These are phyloP conservation scores for Stenurella melanura DNA, from an alignment of 2,888 invertebrate species.

Conservation along the genomic window DNA sequence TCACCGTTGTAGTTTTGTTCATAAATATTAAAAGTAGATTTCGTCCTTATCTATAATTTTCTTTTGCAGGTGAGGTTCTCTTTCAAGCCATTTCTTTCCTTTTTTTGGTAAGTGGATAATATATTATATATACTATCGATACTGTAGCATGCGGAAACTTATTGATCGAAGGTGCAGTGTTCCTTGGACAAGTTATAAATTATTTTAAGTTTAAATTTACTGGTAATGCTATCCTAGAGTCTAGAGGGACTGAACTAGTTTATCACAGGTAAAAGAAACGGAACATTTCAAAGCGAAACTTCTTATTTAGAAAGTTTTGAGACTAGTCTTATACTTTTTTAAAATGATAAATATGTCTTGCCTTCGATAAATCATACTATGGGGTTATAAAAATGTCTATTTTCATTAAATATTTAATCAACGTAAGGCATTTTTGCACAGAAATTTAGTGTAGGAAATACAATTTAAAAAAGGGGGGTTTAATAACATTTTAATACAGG, in stretches of 20 bases:
- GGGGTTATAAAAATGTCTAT: no score
- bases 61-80: constrained; percentile 15
- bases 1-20: background rate
- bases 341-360: background rate
- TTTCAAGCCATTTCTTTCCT: background rate
- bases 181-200: constrained; percentile 22
- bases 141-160: constrained; percentile 9
- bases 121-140: constrained; percentile 5
- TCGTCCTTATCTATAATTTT: background rate
- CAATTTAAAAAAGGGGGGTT: no score
- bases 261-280: constrained; percentile 3
- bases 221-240: constrained; percentile 4
- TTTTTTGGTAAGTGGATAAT: constrained; percentile 9
- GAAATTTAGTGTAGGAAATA: no score
- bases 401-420: no score
- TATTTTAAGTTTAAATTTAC: constrained; percentile 23
- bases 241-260: constrained; percentile 10
- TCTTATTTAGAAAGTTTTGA: background rate
- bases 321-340: background rate
- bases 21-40: background rate
- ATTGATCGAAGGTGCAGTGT: constrained; percentile 21
- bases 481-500: no score
- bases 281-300: background rate
- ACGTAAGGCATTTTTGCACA: no score
- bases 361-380: no score